A percentile compares a stretch with the other conserved stretches of the same genome.
phyloP scores from a whole-genome alignment of 2,888 invertebrate genomes.

The Anticlea derivata region DNA sequence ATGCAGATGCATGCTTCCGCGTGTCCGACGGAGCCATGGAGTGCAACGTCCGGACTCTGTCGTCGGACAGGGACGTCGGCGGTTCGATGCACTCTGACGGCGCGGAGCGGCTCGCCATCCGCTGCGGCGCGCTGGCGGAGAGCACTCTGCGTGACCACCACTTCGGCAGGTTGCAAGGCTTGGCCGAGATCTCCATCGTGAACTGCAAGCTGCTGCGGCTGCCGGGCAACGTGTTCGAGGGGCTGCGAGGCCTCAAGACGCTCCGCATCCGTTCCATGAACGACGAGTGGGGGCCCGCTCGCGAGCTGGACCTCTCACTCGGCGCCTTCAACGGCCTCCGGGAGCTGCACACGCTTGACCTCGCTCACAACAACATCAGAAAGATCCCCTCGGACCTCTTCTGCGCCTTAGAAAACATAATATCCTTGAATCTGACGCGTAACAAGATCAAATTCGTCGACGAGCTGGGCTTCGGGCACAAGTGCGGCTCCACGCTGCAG shows the following conservation, averaged over 20 bases:
- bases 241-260: constrained; percentile 90
- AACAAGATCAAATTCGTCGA: constrained; percentile 92
- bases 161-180: constrained; percentile 89
- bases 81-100: constrained; percentile 87
- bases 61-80: constrained; percentile 86
- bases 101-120: constrained; percentile 88
- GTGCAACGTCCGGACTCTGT: constrained; percentile 89
- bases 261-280: constrained; percentile 91
- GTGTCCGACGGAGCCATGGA: constrained; percentile 71
- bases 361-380: constrained; percentile 91
- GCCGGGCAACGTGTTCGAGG: constrained; percentile 90
- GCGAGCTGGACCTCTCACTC: constrained; percentile 88
- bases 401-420: constrained; percentile 91
- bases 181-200: constrained; percentile 90
- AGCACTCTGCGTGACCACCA: constrained; percentile 89
- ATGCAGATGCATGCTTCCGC: constrained; percentile 74
- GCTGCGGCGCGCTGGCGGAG: constrained; percentile 87
- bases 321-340: constrained; percentile 90
- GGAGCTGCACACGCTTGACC: constrained; percentile 90
- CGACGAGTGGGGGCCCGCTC: constrained; percentile 88
- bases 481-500: constrained; percentile 88
- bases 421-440: constrained; percentile 92
- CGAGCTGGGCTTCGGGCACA: constrained; percentile 87
- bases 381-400: constrained; percentile 91
- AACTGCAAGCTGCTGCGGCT: constrained; percentile 92